Evolutionary conservation across 2,888 invertebrate species (phyloP).

Genomic region (Capitulum mitella): DNA sequence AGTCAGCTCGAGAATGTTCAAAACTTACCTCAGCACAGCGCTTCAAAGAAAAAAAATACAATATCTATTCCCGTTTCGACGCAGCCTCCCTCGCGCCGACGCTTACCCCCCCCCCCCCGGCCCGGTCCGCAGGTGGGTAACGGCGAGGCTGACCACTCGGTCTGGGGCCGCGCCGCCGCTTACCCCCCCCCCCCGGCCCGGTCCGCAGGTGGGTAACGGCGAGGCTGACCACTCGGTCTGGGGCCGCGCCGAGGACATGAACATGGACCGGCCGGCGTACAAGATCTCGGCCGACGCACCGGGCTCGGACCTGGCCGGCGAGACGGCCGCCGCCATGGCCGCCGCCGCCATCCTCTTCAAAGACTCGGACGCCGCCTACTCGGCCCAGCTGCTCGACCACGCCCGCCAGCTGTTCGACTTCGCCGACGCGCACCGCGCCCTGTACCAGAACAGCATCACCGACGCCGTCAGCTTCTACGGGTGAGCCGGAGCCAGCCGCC

Average conservation of each 20-base stretch:
- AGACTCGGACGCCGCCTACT: conserved; percentile 37
- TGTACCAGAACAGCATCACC: conserved; percentile 36
- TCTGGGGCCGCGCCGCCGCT: too few relatives aligned
- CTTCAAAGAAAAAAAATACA: too few relatives aligned
- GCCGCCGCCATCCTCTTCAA: conserved; percentile 40
- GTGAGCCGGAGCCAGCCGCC: conserved; percentile 29
- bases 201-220: not conserved
- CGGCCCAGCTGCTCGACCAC: conserved; percentile 31
- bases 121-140: too few relatives aligned
- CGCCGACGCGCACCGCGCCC: conserved; percentile 35
- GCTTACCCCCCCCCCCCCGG: too few relatives aligned
- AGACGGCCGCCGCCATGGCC: conserved; percentile 44
- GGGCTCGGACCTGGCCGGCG: conserved; percentile 42
- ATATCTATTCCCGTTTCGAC: too few relatives aligned
- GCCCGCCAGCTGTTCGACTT: conserved; percentile 36
- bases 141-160: too few relatives aligned
- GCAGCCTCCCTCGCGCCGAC: too few relatives aligned
- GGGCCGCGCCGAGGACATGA: conserved; percentile 40
- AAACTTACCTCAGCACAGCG: too few relatives aligned
- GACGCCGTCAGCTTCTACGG: conserved; percentile 36
- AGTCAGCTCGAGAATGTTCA: too few relatives aligned
- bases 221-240: conserved; percentile 53
- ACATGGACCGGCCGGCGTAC: conserved; percentile 30
- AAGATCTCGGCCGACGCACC: conserved; percentile 30
- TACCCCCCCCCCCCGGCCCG: too few relatives aligned